These are phyloP conservation scores for Falcaria lacertinaria DNA, from an alignment of 2,888 invertebrate genomes.

Conservation along the genomic window DNA sequence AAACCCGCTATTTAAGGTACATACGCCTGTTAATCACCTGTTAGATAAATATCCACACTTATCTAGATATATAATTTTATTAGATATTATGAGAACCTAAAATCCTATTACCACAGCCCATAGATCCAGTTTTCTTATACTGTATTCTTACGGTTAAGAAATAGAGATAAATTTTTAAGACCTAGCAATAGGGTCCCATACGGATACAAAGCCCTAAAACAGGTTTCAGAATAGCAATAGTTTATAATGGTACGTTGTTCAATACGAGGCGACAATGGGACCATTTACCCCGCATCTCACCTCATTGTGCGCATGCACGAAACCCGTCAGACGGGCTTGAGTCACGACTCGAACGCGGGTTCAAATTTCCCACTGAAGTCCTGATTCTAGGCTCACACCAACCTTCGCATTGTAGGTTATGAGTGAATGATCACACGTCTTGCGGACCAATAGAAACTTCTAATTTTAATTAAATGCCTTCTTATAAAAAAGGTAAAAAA, in stretches of 20 bases:
- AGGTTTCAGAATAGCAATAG: too few relatives aligned
- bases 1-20: constrained; percentile 28
- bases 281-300: constrained; percentile 23
- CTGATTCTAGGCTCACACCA: constrained; percentile 29
- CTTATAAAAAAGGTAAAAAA: too few relatives aligned
- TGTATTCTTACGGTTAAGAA: too few relatives aligned
- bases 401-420: not conserved
- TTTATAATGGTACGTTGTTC: too few relatives aligned
- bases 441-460: too few relatives aligned
- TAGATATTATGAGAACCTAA: too few relatives aligned
- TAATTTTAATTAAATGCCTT: too few relatives aligned
- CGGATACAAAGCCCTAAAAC: too few relatives aligned
- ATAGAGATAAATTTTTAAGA: too few relatives aligned
- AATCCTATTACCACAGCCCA: constrained; percentile 15
- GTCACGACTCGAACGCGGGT: constrained; percentile 49
- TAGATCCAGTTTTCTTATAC: too few relatives aligned
- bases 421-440: not conserved
- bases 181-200: too few relatives aligned
- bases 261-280: constrained; percentile 17
- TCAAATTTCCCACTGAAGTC: constrained; percentile 51
- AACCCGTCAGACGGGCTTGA: constrained; percentile 53
- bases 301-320: constrained; percentile 26
- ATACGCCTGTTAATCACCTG: not conserved
- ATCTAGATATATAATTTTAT: constrained; percentile 11
- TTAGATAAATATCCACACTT: constrained; percentile 4